Base-by-base conservation (phyloP, 2,888 invertebrate genomes). In the Tachina fera region DNA sequence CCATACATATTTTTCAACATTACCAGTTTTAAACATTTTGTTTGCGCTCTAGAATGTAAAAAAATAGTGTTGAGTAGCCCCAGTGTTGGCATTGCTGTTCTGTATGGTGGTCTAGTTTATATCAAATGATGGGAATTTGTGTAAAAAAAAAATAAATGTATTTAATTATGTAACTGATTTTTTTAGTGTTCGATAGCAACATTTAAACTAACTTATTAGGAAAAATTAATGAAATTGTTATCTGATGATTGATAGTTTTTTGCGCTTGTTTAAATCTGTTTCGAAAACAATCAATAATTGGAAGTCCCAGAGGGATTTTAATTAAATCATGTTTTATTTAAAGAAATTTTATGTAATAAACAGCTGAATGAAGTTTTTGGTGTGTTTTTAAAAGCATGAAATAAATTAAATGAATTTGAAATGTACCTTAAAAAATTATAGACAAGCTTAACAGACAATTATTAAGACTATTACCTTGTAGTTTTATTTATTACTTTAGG, bases 31-130 rank as follows among this genome's bases (percentile, higher is more conserved):
- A 47, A 61, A 31, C 31, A 31, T 31, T 31, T 31, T 63, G 31
- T 63, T n/a, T 63, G 43, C 39, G 67, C 67, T 76, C 61, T 76
- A 67, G 67, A 79, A 65, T 71, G 63, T 79, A 14, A 45, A 70
- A 45, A 70, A 53, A 45, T 60, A 41, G 39, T 58, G 45, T 77
- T 47, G 47, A 67, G 41, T 53, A 47, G 43, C 6, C 43, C 31
- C 22, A 49, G 19, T 56, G 39, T 51, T 68, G 60, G 68, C 60
- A 70, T 70, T 68, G 60, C 16, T 60, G 41, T 49, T 47, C n/a
- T 60, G 47, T 68, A 68, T 68, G 68, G 77, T 68, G 68, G 77
- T 68, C 68, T 41, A 22, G 53, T 11, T 45, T 0, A 14, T 22
- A 14, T 71, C 51, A 39, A 53, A 61, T 70, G 39, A 45, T 71